Base-by-base conservation (phyloP, 2,888 invertebrate genomes). In the Agonopterix arenella region DNA sequence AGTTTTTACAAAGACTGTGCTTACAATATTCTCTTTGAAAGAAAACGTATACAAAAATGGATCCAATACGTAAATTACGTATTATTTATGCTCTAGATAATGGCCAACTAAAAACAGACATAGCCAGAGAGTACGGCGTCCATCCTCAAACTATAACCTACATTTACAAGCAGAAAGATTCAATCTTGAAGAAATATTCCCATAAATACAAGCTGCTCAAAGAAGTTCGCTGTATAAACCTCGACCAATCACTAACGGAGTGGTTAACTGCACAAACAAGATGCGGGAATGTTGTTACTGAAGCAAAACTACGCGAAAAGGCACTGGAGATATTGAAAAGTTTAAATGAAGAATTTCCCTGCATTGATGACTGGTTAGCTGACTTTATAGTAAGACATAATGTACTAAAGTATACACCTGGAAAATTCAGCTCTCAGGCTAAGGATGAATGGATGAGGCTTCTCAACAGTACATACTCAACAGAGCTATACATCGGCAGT, bases 401-500 rank as follows among this genome's bases (percentile, higher is more conserved):
- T n/a, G n/a, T 40, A 4, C 4, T n/a, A 7, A n/a, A 40, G 5
- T 40, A 40, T 40, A 9, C 10, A 40, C 40, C 40, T n/a, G 40
- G n/a, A 4, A 40, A 9, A 1, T 9, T n/a, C 4, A 40, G 40
- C n/a, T 4, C 40, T n/a, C 40, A 40, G 40, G 9, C 40, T 40
- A 40, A n/a, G 10, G 10, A 40, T 4, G 40, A 64, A 40, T 73
- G 72, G 72, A 56, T 54, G 51, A 61, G 50, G 36, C 60, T 68
- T 54, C 50, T 64, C 8, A 56, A 56, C 40, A 55, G 49, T 48
- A 48, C 52, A 13, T 52, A 66, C n/a, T 42, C 52, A 9, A 58
- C 58, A 42, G 55, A 70, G 51, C 48, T 72, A 28, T 73, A 71
- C 50, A 40, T 73, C 45, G 66, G 65, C 43, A 62, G 66, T 16